Evolutionary conservation across 2,888 invertebrate species (phyloP).

Genomic region (Hipparchia sbordonii): DNA sequence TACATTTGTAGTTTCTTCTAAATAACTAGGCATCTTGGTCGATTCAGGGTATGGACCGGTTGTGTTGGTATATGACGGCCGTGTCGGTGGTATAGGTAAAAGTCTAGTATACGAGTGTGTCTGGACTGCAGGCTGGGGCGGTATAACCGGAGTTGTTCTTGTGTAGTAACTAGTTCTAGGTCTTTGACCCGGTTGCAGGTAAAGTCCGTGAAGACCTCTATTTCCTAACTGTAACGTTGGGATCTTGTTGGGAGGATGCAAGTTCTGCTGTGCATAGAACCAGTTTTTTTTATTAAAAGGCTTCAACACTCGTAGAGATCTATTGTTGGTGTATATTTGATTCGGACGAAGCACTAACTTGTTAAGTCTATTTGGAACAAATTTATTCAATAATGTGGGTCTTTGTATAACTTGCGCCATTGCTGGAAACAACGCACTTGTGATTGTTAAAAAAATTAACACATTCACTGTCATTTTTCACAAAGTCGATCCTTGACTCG

Average conservation of each 20-base stretch:
- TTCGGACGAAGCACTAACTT: neutral
- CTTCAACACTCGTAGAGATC: neutral
- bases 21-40: neutral
- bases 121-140: neutral
- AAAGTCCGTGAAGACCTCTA: neutral
- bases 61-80: neutral
- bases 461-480: slow-evolving; percentile 23
- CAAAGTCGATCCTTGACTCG: neutral
- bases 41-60: neutral
- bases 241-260: neutral
- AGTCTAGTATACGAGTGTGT: neutral
- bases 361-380: neutral
- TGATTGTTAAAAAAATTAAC: slow-evolving; percentile 15
- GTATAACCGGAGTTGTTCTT: neutral
- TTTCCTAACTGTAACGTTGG: neutral
- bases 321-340: neutral
- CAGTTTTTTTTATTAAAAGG: slow-evolving; percentile 13
- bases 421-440: neutral
- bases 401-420: slow-evolving; percentile 9
- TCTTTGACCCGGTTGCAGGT: slow-evolving; percentile 5
- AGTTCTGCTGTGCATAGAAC: slow-evolving; percentile 6
- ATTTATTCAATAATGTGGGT: slow-evolving; percentile 1
- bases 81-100: neutral
- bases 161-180: neutral
- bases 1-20: neutral